phyloP scores from a whole-genome alignment of 2,888 invertebrate genomes.

The Drosophila yooni region DNA sequence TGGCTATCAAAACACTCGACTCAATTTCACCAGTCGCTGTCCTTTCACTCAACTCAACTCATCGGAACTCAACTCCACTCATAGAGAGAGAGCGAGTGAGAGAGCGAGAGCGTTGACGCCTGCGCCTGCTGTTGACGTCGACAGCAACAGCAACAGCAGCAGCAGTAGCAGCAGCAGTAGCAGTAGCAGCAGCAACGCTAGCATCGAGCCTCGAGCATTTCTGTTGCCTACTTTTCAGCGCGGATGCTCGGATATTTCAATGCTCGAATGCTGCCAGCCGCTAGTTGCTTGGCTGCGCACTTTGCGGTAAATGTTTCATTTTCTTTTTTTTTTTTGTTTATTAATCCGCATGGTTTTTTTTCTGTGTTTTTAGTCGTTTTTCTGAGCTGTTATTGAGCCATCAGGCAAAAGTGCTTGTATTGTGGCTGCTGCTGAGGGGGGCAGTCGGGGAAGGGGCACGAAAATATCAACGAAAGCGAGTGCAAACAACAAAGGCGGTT shows the following conservation, averaged over 20 bases:
- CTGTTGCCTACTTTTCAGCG: conserved; percentile 68
- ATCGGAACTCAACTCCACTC: background rate
- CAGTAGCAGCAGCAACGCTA: conserved; percentile 5
- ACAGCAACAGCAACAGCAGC: conserved; percentile 20
- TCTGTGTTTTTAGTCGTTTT: conserved; percentile 21
- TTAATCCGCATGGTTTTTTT: conserved; percentile 4
- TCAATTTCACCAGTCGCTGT: conserved; percentile 35
- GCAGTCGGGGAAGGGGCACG: background rate
- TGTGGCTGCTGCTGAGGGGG: conserved; percentile 8
- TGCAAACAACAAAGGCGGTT: background rate
- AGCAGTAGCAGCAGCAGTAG: conserved; percentile 21
- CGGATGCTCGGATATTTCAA: conserved; percentile 34
- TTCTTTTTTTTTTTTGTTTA: conserved; percentile 2
- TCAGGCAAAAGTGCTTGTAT: conserved; percentile 31
- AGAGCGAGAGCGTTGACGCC: conserved; percentile 35
- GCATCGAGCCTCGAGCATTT: conserved; percentile 38
- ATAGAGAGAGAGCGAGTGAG: conserved; percentile 17
- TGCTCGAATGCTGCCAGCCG: conserved; percentile 30
- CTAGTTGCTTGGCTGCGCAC: conserved; percentile 38
- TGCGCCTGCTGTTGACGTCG: conserved; percentile 54
- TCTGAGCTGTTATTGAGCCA: conserved; percentile 35
- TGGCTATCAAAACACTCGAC: conserved; percentile 50
- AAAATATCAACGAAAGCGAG: background rate
- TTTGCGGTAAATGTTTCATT: conserved; percentile 46
- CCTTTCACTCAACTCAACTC: conserved; percentile 26